These are phyloP conservation scores for Drosophila robusta DNA, from an alignment of 2,888 invertebrate genomes.

Conservation along the genomic window DNA sequence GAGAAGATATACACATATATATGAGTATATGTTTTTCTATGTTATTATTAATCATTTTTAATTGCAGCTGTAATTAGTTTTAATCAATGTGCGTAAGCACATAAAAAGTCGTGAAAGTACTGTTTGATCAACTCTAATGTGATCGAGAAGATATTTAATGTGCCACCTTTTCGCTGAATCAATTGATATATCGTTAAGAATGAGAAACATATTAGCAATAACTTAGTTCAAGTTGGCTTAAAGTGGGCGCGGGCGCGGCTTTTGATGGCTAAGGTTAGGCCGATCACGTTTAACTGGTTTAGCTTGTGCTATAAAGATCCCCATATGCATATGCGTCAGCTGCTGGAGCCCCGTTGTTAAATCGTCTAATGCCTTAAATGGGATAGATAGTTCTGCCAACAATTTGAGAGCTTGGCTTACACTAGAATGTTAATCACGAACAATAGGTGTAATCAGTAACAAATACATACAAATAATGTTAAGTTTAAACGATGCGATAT, in stretches of 20 bases:
- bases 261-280: slow-evolving; percentile 37
- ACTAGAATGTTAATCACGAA: too few relatives aligned
- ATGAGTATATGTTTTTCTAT: too few relatives aligned
- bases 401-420: too few relatives aligned
- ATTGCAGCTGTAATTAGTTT: too few relatives aligned
- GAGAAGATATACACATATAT: too few relatives aligned
- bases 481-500: background rate
- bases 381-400: background rate
- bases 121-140: too few relatives aligned
- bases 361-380: background rate
- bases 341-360: slow-evolving; percentile 2
- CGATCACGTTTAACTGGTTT: slow-evolving; percentile 53
- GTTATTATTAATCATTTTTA: too few relatives aligned
- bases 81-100: too few relatives aligned
- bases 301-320: slow-evolving; percentile 23
- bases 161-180: background rate
- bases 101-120: too few relatives aligned
- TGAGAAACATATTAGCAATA: slow-evolving; percentile 3
- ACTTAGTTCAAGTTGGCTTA: background rate
- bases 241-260: slow-evolving; percentile 29
- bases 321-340: slow-evolving; percentile 20
- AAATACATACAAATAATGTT: too few relatives aligned
- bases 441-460: too few relatives aligned
- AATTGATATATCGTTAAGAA: background rate
- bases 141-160: too few relatives aligned